Conservation (phyloP, 92 coral and sea anemone species). For the Siderastrea radians region DNA sequence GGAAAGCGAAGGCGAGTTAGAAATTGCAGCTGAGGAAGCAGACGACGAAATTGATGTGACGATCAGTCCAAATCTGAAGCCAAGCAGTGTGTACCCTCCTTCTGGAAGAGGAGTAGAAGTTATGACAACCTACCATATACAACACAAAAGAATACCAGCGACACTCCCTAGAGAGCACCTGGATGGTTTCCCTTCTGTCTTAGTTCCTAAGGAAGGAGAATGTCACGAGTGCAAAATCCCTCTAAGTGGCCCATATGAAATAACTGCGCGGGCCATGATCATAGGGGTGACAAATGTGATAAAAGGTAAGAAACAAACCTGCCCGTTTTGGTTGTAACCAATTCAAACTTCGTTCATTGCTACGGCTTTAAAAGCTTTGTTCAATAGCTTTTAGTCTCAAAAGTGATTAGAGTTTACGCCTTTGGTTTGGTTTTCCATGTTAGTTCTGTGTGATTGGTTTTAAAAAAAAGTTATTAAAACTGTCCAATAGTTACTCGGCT, state of each 20-base stretch:
- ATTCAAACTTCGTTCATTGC: no score
- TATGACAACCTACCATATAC: constrained; percentile 23
- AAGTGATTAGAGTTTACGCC: no score
- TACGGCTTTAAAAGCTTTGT: no score
- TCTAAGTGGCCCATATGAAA: constrained; percentile 12
- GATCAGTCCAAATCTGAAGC: background rate
- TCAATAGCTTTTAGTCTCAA: no score
- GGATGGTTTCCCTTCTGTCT: background rate
- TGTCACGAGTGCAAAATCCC: constrained; percentile 16
- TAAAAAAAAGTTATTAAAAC: no score
- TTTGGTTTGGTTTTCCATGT: no score
- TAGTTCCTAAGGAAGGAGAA: constrained; percentile 27
- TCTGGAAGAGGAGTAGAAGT: constrained; percentile 4
- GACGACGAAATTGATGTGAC: background rate
- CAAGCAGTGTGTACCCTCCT: constrained; percentile 17
- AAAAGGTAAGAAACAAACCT: constrained; percentile 5
- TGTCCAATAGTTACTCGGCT: no score
- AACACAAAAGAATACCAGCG: constrained; percentile 26
- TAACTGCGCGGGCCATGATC: constrained; percentile 34
- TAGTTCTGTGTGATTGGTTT: no score
- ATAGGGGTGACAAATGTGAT: constrained; percentile 22
- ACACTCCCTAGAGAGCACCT: background rate
- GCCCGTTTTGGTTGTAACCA: no score
- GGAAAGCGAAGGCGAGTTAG: background rate
- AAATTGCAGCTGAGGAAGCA: background rate